Conservation (phyloP, 92 coral and sea anemone species). For the Meandrina meandrites region DNA sequence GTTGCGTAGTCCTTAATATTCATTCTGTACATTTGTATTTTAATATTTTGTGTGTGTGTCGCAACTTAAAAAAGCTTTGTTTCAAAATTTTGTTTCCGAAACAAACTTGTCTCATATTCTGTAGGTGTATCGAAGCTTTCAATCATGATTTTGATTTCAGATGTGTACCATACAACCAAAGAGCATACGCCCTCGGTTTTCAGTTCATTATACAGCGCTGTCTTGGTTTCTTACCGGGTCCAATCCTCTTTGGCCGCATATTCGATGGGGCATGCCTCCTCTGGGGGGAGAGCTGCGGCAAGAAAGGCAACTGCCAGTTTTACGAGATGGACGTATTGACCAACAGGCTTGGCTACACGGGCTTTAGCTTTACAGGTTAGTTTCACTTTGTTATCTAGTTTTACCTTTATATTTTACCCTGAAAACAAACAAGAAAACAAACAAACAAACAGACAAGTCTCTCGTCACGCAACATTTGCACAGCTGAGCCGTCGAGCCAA, state of each 20-base stretch:
- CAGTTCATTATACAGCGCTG: constrained; percentile 85
- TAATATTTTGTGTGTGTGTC: too few species aligned
- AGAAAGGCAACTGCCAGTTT: constrained; percentile 82
- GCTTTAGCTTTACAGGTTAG: constrained; percentile 48
- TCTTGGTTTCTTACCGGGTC: constrained; percentile 91
- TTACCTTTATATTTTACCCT: not conserved
- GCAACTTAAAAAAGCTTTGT: too few species aligned
- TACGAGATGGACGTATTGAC: constrained; percentile 69
- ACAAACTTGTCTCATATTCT: too few species aligned
- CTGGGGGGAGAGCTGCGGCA: constrained; percentile 95
- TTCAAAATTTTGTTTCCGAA: too few species aligned
- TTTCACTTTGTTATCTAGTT: not conserved
- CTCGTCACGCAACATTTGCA: too few species aligned
- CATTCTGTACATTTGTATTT: too few species aligned
- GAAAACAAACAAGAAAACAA: too few species aligned
- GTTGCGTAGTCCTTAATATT: too few species aligned
- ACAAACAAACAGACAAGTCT: too few species aligned
- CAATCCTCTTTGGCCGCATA: constrained; percentile 81
- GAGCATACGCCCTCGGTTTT: constrained; percentile 93
- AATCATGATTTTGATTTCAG: constrained; percentile 40
- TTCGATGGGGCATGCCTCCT: constrained; percentile 76
- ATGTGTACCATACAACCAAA: constrained; percentile 91
- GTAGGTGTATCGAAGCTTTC: too few species aligned
- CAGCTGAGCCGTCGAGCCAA: too few species aligned
- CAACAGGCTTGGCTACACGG: constrained; percentile 41